These are phyloP conservation scores for Montipora cactus DNA, from an alignment of 64 coral and sea anemone genomes.

Conservation along the genomic window DNA sequence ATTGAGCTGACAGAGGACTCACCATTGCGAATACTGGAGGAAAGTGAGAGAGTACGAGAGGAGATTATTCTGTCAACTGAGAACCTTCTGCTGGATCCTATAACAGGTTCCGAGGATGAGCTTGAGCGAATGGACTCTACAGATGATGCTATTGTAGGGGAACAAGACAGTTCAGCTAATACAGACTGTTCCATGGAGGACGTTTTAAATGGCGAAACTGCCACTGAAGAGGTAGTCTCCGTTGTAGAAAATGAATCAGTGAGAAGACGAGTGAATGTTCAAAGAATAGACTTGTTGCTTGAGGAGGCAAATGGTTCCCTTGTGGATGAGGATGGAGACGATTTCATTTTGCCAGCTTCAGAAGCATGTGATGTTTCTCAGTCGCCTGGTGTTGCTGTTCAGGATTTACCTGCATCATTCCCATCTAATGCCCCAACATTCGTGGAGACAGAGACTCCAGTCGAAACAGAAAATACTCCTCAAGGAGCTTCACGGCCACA, in stretches of 20 bases:
- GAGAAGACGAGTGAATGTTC: neutral
- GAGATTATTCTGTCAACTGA: slow-evolving; percentile 42
- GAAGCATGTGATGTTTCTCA: slow-evolving; percentile 33
- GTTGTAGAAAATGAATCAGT: neutral
- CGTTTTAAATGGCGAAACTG: neutral
- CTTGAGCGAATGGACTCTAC: slow-evolving; percentile 35
- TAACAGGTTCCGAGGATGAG: slow-evolving; percentile 21
- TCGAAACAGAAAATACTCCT: neutral
- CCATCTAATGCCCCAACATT: slow-evolving; percentile 38
- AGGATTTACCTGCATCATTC: neutral
- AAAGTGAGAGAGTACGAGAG: slow-evolving; percentile 84
- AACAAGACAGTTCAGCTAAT: slow-evolving; percentile 19
- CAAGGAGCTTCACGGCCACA: neutral
- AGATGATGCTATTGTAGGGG: neutral
- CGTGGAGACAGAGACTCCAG: slow-evolving; percentile 14
- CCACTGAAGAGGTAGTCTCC: neutral
- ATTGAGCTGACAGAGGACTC: slow-evolving; percentile 95
- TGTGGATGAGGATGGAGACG: slow-evolving; percentile 41
- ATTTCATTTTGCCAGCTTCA: slow-evolving; percentile 25
- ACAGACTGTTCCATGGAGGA: slow-evolving; percentile 39
- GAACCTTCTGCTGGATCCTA: slow-evolving; percentile 17
- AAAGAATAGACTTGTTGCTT: slow-evolving; percentile 1
- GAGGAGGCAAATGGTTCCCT: slow-evolving; percentile 41
- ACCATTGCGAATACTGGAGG: slow-evolving; percentile 86
- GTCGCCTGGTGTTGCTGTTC: neutral